These are phyloP conservation scores for Apus apus DNA, from an alignment of 2,113 vertebrate genomes.

Conservation along the genomic window DNA sequence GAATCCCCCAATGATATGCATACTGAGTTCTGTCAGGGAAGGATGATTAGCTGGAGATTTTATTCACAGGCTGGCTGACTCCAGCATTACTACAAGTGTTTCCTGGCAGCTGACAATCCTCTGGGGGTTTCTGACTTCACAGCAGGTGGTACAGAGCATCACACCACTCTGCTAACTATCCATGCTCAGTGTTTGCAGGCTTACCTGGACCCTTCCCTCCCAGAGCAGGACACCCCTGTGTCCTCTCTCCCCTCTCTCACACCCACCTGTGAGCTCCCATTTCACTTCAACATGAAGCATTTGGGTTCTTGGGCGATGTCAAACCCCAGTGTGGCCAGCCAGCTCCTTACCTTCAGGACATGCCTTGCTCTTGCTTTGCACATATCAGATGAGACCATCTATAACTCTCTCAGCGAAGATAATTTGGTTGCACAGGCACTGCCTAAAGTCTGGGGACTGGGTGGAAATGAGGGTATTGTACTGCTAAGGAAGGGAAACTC, in stretches of 20 bases:
- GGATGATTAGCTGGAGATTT: neutral
- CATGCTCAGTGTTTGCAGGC: rapidly evolving
- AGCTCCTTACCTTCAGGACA: neutral
- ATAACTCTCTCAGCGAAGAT: neutral
- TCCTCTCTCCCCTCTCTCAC: neutral
- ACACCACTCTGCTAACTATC: neutral
- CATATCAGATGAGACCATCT: neutral
- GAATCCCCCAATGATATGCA: neutral
- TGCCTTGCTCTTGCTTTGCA: neutral
- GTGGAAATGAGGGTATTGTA: neutral
- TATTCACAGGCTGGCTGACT: neutral
- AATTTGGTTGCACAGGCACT: neutral
- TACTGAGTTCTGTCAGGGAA: neutral
- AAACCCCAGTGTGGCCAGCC: neutral
- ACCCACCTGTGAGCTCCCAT: neutral
- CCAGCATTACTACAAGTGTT: neutral
- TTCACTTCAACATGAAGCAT: neutral
- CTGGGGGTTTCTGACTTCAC: neutral
- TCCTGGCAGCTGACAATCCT: neutral
- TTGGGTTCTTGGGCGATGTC: neutral
- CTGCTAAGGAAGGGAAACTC: neutral
- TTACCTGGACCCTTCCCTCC: neutral
- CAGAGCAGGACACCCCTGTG: neutral
- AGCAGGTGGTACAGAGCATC: neutral
- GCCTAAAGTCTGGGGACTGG: neutral